Evolutionary conservation across 2,888 invertebrate species (phyloP).

Genomic region (Bruchidius siliquastri): DNA sequence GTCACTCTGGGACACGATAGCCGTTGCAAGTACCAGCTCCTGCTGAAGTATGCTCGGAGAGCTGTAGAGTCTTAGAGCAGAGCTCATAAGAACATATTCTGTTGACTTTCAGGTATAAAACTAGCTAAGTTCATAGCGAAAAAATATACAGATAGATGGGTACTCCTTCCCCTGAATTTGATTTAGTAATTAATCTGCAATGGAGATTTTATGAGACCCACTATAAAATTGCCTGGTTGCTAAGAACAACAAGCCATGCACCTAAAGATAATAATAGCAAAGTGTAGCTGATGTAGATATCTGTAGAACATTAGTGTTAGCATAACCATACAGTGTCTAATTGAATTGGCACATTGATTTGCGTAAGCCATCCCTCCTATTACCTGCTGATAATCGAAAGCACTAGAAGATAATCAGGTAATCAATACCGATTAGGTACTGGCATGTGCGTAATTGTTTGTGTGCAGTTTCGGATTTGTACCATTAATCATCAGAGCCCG

Average conservation of each 20-base stretch:
- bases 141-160: no score
- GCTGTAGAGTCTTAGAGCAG: no score
- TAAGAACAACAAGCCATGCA: neutral
- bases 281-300: neutral
- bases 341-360: neutral
- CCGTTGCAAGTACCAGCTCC: no score
- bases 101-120: no score
- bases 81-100: no score
- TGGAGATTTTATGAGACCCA: no score
- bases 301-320: neutral
- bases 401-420: neutral
- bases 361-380: neutral
- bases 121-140: no score
- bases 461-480: neutral
- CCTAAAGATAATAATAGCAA: neutral
- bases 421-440: neutral
- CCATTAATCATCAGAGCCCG: neutral
- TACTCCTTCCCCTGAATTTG: no score
- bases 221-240: no score
- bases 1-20: no score
- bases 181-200: no score
- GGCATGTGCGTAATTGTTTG: neutral
- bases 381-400: neutral
- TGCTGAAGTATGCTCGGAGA: no score
- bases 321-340: neutral